These are phyloP conservation scores for Aphidoletes aphidimyza DNA, from an alignment of 2,888 invertebrate species.

Conservation along the genomic window DNA sequence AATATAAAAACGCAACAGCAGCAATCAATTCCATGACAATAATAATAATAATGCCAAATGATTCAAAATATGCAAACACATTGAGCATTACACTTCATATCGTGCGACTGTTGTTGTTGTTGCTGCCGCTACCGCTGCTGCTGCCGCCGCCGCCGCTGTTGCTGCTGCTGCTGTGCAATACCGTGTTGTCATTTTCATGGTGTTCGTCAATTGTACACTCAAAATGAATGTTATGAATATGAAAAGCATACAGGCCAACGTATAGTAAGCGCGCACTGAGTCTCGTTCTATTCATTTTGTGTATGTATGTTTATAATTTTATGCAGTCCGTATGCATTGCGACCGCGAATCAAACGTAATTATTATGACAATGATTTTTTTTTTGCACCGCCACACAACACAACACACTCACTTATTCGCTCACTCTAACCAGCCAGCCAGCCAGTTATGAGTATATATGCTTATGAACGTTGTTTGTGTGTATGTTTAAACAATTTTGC, in stretches of 20 bases:
- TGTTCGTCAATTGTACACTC: slow-evolving; percentile 29
- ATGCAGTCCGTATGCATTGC: slow-evolving; percentile 37
- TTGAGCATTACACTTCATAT: slow-evolving; percentile 43
- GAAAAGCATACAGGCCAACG: neutral
- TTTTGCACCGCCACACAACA: neutral
- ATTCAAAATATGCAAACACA: slow-evolving; percentile 52
- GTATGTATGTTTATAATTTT: slow-evolving; percentile 28
- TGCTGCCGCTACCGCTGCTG: no score
- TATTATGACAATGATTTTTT: slow-evolving; percentile 47
- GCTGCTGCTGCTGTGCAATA: no score
- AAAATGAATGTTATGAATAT: slow-evolving; percentile 41
- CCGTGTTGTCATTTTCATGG: slow-evolving; percentile 34
- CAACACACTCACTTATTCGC: neutral
- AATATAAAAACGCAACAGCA: neutral
- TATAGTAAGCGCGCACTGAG: neutral
- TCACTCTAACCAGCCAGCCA: no score
- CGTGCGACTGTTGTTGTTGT: no score
- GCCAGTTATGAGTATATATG: no score
- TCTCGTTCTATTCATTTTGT: neutral
- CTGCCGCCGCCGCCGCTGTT: no score
- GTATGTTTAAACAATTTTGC: slow-evolving; percentile 30
- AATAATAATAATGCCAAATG: slow-evolving; percentile 47
- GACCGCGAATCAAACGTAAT: slow-evolving; percentile 49
- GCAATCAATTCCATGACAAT: slow-evolving; percentile 39
- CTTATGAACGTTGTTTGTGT: no score